Conservation (phyloP, 2,797 vertebrate species). For the Tokudaia muenninki region DNA sequence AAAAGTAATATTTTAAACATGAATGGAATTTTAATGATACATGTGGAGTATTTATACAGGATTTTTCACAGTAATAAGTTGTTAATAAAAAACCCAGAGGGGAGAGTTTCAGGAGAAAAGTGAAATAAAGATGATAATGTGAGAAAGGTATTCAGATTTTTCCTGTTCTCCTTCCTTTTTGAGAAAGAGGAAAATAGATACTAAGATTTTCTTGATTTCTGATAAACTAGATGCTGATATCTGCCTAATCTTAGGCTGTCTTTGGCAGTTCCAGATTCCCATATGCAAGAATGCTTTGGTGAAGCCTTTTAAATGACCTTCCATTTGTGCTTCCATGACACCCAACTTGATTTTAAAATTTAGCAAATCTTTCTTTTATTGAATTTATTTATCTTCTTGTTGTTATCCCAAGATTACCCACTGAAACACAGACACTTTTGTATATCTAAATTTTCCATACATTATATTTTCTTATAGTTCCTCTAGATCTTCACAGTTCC, state of each 20-base stretch:
- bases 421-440: background rate
- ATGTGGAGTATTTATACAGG: background rate
- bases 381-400: background rate
- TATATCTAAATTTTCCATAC: background rate
- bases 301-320: background rate
- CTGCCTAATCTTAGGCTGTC: background rate
- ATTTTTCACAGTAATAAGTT: background rate
- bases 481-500: background rate
- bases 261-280: background rate
- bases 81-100: conserved; percentile 2
- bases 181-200: background rate
- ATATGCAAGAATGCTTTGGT: background rate
- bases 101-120: background rate
- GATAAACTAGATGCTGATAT: background rate
- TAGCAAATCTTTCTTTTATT: background rate
- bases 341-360: background rate
- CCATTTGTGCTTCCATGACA: background rate
- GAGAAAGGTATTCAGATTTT: background rate
- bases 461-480: background rate
- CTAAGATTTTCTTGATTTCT: background rate
- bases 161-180: background rate
- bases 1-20: conserved; percentile 44
- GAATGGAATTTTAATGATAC: background rate
- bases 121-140: background rate
- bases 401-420: background rate